Evolutionary conservation across 2,888 invertebrate genomes (phyloP).

Genomic region (Agonopterix arenella): DNA sequence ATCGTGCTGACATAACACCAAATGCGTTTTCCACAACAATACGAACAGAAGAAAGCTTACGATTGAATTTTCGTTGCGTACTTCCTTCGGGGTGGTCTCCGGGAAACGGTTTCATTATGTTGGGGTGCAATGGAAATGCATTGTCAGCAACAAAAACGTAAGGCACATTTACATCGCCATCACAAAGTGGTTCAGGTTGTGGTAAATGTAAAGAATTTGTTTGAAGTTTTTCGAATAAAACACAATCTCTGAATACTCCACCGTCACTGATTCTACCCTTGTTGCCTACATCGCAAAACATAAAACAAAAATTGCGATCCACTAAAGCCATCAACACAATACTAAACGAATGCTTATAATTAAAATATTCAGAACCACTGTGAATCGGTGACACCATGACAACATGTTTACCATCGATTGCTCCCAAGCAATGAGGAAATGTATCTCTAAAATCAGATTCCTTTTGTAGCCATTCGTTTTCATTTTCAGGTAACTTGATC

Average conservation of each 20-base stretch:
- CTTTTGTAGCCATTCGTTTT: slow-evolving; percentile 6
- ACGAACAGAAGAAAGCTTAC: not conserved
- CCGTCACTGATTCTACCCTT: slow-evolving; percentile 7
- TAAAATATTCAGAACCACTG: slow-evolving; percentile 8
- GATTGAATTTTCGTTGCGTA: slow-evolving; percentile 1
- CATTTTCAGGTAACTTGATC: not conserved
- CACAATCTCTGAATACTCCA: slow-evolving; percentile 4
- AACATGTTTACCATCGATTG: slow-evolving; percentile 11
- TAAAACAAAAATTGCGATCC: slow-evolving; percentile 8
- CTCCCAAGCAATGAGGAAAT: slow-evolving; percentile 11
- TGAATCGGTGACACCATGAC: slow-evolving; percentile 7
- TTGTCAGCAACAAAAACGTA: slow-evolving; percentile 8
- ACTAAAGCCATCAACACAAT: slow-evolving; percentile 10
- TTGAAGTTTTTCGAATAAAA: not conserved
- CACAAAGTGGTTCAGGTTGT: slow-evolving; percentile 1
- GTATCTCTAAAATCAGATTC: slow-evolving; percentile 4
- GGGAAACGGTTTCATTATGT: slow-evolving; percentile 7
- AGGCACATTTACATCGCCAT: slow-evolving; percentile 1
- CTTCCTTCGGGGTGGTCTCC: slow-evolving; percentile 1
- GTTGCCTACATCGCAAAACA: slow-evolving; percentile 3
- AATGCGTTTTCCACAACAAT: not conserved
- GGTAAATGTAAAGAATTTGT: not conserved
- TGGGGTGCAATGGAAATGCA: slow-evolving; percentile 6
- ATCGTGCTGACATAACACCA: not conserved
- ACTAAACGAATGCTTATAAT: slow-evolving; percentile 8